Conservation (phyloP, 30 jellyfish, hydroid and myxozoan genomes). For the Mastigias papua region DNA sequence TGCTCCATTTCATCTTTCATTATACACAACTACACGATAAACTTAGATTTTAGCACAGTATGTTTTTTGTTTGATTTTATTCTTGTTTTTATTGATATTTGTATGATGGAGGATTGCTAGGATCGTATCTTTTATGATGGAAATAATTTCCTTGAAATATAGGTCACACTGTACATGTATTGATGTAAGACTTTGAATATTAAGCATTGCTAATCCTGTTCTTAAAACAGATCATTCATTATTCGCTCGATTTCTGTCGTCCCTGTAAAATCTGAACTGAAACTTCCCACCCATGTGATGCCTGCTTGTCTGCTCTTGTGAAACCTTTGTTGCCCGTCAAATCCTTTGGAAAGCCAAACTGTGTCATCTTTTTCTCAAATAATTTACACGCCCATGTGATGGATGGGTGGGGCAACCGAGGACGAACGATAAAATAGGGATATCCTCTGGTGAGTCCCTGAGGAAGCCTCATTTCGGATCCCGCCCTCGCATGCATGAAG, state of each 20-base stretch:
- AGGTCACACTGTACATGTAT: conserved; percentile 54
- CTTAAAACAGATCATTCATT: neutral
- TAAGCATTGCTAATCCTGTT: conserved; percentile 1
- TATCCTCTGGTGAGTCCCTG: no score
- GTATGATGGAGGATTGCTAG: conserved; percentile 17
- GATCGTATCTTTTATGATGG: conserved; percentile 37
- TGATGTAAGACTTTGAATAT: conserved; percentile 22
- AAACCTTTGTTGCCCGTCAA: no score
- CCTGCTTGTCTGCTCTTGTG: no score
- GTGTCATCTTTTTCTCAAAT: no score
- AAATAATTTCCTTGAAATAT: conserved; percentile 58
- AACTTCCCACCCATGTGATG: no score
- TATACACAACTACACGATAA: neutral
- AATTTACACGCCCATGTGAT: no score
- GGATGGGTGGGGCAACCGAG: no score
- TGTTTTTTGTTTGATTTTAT: neutral
- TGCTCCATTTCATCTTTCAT: neutral
- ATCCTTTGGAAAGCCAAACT: no score
- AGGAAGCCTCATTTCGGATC: neutral
- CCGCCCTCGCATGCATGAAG: neutral
- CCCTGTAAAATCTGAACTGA: no score
- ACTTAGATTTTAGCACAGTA: conserved; percentile 21
- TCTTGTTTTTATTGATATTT: conserved; percentile 42
- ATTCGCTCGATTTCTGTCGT: no score
- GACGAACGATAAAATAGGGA: no score